Base-by-base conservation (phyloP, 2,888 invertebrate genomes). In the Polymixis flavicincta region DNA sequence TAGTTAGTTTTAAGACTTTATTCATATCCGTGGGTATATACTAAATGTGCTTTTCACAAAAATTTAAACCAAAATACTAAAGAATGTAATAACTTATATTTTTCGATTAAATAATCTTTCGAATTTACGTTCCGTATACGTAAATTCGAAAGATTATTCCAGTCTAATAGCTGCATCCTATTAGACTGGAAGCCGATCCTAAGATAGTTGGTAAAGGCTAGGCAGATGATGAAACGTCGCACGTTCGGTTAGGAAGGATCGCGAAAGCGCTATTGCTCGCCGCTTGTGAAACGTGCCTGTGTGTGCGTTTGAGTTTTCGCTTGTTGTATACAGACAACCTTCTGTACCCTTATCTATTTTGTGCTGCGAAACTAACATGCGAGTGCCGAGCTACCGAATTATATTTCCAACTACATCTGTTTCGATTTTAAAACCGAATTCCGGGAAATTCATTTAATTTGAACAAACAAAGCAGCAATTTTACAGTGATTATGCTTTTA, bases 391-490 rank as follows among this genome's bases (percentile, higher is more conserved):
- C 45, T 14, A 50, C 45, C n/a, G n/a, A 54, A 64, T 65, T 42
- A n/a, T 54, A 42, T 70, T 72, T 61, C 22, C 32, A 25, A 67
- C 37, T 45, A 68, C 17, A 13, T n/a, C 48, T 28, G 19, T 63
- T 65, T 55, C 9, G 37, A 78, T 65, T 76, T 22, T 54, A 45
- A 68, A n/a, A 68, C 2, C n/a, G n/a, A 65, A 65, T 48, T 65
- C 37, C 7, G 0, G 14, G 48, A 65, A 54, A 37, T 59, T 22
- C 67, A 64, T 80, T 80, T n/a, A 64, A n/a, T 19, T 50, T 71
- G 7, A 48, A 50, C 63, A 71, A 76, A 68, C 59, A 63, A 57
- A 52, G 8, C 52, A 72, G 61, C 25, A 52, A 80, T 67, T 73
- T 55, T 25, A 72, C 19, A 28, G 19, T 25, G 59, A 71, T 79